Percentiles rank a stretch among this genome's conserved stretches.
Conservation (phyloP, 2,888 invertebrate genomes). For the Beris chalybata region DNA sequence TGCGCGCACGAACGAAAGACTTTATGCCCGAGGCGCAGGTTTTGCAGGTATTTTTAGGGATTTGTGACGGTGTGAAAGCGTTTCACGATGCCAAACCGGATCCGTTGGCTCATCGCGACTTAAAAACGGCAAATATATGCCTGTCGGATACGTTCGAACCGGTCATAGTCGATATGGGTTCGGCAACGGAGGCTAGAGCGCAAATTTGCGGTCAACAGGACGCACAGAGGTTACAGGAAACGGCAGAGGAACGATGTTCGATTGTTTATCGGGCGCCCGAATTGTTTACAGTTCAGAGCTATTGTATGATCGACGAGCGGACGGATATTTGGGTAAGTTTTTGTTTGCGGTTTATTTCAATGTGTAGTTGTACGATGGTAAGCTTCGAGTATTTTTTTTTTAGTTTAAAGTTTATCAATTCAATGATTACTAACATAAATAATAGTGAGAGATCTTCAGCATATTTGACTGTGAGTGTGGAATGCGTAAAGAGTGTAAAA, state of each 20-base stretch:
- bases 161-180: conserved; percentile 82
- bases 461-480: too few species aligned
- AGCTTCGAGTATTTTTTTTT: too few species aligned
- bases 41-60: conserved; percentile 68
- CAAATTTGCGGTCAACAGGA: conserved; percentile 68
- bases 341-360: neutral
- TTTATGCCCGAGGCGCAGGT: conserved; percentile 67
- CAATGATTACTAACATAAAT: too few species aligned
- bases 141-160: conserved; percentile 71
- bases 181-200: conserved; percentile 65
- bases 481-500: too few species aligned
- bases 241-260: conserved; percentile 81
- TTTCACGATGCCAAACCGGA: conserved; percentile 74
- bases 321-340: conserved; percentile 77
- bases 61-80: conserved; percentile 74
- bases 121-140: conserved; percentile 85
- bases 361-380: too few species aligned
- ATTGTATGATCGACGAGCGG: conserved; percentile 77
- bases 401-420: too few species aligned
- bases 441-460: too few species aligned
- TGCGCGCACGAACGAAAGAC: conserved; percentile 61
- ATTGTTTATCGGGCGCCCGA: conserved; percentile 90
- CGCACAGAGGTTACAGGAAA: conserved; percentile 73
- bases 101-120: conserved; percentile 78
- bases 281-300: conserved; percentile 80